Evolutionary conservation across 2,113 vertebrate genomes (phyloP), one percentile per base, ranked within the genome.

Genomic region (Paracanthobrama guichenoti): DNA sequence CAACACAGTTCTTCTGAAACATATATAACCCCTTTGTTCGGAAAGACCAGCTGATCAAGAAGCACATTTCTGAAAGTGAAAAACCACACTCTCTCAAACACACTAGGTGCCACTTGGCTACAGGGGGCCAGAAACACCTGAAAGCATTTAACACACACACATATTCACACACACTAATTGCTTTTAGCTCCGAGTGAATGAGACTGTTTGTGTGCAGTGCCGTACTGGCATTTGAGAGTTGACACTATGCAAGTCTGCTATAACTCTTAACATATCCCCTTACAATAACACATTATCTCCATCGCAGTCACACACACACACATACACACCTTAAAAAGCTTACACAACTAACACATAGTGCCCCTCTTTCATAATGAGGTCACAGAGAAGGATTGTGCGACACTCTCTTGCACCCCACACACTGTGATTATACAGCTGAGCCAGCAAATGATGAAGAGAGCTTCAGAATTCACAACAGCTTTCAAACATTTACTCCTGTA

Each of bases 261-360:
- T 88, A 87, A 91, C 89, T 84, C 88, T 92, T 57, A 88, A 88
- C 59, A 75, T 81, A 78, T 86, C 82, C 62, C 81, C 89, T 87
- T 89, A 90, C 87, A 93, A 92, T 89, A 90, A 90, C 88, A 87
- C 90, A 83, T 88, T 91, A 90, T 90, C 90, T 86, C 59, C 16
- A 66, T 69, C 50, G 44, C 84, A 77, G 57, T 66, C 82, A 53
- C 59, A 77, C 59, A 66, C 76, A 82, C 84, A 77, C 42, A 53
- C 82, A 53, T 44, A 77, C 59, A 66, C 76, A 82, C 79, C 46
- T 53, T 42, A 83, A 74, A 64, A 80, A 73, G 28, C 79, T 57
- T 64, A 81, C 72, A 78, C 31, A 77, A 46, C 48, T 64, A 57
- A 84, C 78, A 79, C 66, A 74, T 77, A 84, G 80, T 42, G 57